These are phyloP conservation scores for Enteromius afrohamiltoni DNA, from an alignment of 2,797 vertebrate genomes.

Conservation along the genomic window DNA sequence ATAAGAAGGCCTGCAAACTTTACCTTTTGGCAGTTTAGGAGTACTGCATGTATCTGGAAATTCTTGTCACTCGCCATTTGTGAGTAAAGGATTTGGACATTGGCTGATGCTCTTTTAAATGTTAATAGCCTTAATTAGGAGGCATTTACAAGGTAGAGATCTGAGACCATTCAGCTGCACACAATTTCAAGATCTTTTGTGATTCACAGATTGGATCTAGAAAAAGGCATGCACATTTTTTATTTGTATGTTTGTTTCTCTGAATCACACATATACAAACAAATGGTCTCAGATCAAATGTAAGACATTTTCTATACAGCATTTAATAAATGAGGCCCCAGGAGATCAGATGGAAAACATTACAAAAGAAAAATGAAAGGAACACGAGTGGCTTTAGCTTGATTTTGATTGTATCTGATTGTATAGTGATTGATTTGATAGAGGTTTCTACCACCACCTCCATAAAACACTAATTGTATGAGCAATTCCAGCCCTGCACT, in stretches of 20 bases:
- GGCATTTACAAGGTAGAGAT: not conserved
- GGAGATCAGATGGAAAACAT: not conserved
- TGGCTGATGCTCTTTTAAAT: not conserved
- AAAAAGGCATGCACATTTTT: not conserved
- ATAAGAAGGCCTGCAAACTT: not conserved
- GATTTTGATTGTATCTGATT: not conserved
- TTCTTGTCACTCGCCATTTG: not conserved
- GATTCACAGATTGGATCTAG: not conserved
- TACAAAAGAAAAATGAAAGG: too few relatives aligned
- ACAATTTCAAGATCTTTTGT: not conserved
- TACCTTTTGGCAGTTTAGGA: not conserved
- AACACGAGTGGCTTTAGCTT: not conserved
- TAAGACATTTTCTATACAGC: not conserved
- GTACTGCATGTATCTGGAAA: not conserved
- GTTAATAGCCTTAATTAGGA: not conserved
- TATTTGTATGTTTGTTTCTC: not conserved
- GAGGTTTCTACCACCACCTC: slow-evolving; percentile 46
- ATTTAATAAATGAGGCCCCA: not conserved
- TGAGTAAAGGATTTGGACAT: not conserved
- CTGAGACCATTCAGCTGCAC: not conserved
- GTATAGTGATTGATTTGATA: slow-evolving; percentile 45
- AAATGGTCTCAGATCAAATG: not conserved
- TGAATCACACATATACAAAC: not conserved
- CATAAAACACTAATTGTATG: slow-evolving; percentile 54
- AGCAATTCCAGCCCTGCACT: slow-evolving; percentile 50